phyloP scores from a whole-genome alignment of 2,888 invertebrate genomes.

The Allophyes oxyacanthae region DNA sequence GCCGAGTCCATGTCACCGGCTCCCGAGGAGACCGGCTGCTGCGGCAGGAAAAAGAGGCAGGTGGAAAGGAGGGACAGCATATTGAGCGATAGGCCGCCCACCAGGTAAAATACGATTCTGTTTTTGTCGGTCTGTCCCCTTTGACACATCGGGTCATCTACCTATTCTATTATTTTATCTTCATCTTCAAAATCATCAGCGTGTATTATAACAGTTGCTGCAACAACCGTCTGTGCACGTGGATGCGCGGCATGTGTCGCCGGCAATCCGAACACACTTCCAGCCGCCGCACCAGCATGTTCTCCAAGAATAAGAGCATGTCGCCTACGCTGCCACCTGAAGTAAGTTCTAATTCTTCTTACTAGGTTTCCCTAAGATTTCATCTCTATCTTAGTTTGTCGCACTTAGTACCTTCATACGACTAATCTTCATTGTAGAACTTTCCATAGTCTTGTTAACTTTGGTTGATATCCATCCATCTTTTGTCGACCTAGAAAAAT shows the following conservation, averaged over 20 bases:
- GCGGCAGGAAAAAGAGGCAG: conserved; percentile 79
- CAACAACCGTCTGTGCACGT: conserved; percentile 75
- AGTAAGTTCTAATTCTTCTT: conserved; percentile 68
- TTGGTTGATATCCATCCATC: too few species aligned
- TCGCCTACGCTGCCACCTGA: conserved; percentile 91
- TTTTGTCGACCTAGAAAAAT: too few species aligned
- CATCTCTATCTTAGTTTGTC: too few species aligned
- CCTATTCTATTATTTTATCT: too few species aligned
- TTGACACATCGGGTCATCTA: too few species aligned
- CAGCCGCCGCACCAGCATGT: conserved; percentile 90
- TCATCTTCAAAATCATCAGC: too few species aligned
- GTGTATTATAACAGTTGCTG: conserved; percentile 76
- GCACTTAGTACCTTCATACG: too few species aligned
- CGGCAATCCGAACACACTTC: conserved; percentile 82
- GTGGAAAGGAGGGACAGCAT: conserved; percentile 88
- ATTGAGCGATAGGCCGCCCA: conserved; percentile 83
- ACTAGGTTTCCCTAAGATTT: neutral
- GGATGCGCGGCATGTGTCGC: conserved; percentile 84
- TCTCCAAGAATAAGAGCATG: conserved; percentile 91
- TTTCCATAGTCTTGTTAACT: too few species aligned
- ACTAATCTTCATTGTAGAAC: too few species aligned
- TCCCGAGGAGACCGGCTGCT: conserved; percentile 76
- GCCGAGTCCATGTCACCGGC: conserved; percentile 64
- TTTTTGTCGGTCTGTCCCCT: too few species aligned
- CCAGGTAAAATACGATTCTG: conserved; percentile 64